Evolutionary conservation across 2,797 vertebrate genomes (phyloP), one percentile per base, ranked within the genome.

Genomic region (Bradypodion ventrale): DNA sequence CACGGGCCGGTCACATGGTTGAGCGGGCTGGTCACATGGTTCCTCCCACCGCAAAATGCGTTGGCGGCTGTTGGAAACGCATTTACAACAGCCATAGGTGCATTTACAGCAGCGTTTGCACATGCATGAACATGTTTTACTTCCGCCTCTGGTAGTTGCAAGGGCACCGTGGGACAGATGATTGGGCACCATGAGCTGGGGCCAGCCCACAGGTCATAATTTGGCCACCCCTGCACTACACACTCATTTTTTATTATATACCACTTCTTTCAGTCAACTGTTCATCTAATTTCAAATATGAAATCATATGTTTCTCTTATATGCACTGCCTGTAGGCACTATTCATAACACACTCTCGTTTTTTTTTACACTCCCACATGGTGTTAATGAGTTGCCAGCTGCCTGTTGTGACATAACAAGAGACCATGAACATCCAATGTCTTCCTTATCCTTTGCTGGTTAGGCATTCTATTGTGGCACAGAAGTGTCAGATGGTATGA

Each of bases 361-460:
- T 92, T n/a, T n/a, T n/a, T 85, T 92, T 89, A 93, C 91, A 93
- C 91, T 87, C 79, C 89, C 84, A 82, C 93, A 85, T 89, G 85
- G 91, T 92, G 93, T 93, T 93, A 94, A 94, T 91, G 91, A 94
- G 90, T 94, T 92, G 94, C 93, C 93, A 94, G 89, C 91, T 94
- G 93, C 93, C 91, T 94, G 89, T 93, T 94, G 90, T 92, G 92
- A 93, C 92, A 92, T 89, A 93, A 86, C 85, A 87, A 93, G 91
- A 86, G 91, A 92, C 87, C 1, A 4, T 86, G 92, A 93, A 93
- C 85, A n/a, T n/a, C 91, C 90, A 93, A 86, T 80, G 92, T 93
- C 84, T 88, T 85, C 85, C 92, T 91, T 90, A 91, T 89, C 92
- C 82, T 88, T 83, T 84, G 65, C 83, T 91, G 90, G 91, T 92